Evolutionary conservation across 2,113 vertebrate species (phyloP).

Genomic region (Phalacrocorax aristotelis): DNA sequence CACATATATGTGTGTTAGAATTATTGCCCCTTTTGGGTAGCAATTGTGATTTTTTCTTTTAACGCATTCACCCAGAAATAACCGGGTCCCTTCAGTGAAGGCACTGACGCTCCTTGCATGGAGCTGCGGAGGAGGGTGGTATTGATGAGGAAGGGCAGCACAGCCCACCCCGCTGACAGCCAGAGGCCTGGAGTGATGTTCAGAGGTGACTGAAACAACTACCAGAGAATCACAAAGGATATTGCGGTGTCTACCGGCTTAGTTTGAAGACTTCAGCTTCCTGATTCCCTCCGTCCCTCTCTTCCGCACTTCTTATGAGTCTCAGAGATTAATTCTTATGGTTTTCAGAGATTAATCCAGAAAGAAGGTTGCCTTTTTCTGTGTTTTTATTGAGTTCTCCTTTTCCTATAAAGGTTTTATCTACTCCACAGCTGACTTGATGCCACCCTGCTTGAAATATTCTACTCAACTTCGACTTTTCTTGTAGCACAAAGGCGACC

Average conservation of each 20-base stretch:
- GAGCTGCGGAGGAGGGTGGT: not conserved
- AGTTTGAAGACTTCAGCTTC: fast-evolving
- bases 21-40: not conserved
- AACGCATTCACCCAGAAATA: not conserved
- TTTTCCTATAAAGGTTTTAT: constrained; percentile 7
- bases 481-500: not conserved
- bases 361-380: not conserved
- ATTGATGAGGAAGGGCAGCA: not conserved
- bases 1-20: not conserved
- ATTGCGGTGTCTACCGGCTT: fast-evolving
- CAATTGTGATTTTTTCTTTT: not conserved
- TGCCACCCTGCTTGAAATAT: not conserved
- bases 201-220: not conserved
- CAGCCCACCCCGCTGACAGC: not conserved
- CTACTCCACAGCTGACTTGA: not conserved
- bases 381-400: not conserved
- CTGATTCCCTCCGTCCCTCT: fast-evolving
- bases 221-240: not conserved
- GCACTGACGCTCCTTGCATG: fast-evolving
- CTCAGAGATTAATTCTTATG: not conserved
- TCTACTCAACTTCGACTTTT: not conserved
- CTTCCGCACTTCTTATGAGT: not conserved
- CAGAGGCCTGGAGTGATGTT: fast-evolving
- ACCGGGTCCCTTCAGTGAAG: fast-evolving
- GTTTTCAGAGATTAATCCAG: not conserved